Base-by-base conservation (phyloP, 1,140 invertebrate species). In the Bombyx mandarina region DNA sequence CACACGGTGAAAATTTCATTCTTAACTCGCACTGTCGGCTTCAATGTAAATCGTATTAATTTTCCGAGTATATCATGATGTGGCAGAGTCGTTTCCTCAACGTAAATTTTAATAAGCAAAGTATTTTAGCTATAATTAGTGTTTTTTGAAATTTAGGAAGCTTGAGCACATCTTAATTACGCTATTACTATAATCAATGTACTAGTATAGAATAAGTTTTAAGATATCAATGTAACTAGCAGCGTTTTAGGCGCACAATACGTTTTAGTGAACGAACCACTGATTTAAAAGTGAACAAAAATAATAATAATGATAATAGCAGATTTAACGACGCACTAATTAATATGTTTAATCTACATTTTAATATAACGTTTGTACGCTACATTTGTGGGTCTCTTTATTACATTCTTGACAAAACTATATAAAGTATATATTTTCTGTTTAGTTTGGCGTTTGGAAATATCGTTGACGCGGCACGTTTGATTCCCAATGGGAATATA, bases 381-480 rank as follows among this genome's bases (percentile, higher is more conserved):
- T 63, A 56, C 58, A 52, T 63, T 60, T 49, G 53, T 62, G 52
- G 49, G 50, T 50, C 52, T 55, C 46, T 60, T 45, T 65, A 48
- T 45, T 63, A 53, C 57, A 71, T 74, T 80, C 73, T 82, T 78
- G 79, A 80, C 77, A 74, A 76, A 80, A 78, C 67, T 73, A 63
- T 65, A 69, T 35, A 3, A 35, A 35, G 26, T 35, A 35, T 35
- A 35, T 3, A 35, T 35, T 35, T 5, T 35, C 26, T 35, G 26
- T 35, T 35, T 35, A 35, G 12, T 18, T 18, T 18, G 26, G 26
- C 26, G 26, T 35, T 35, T 35, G 26, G 26, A 3, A 35, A 35
- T 35, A 35, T 5, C 2, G 26, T 35, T 35, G 26, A 5, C 2
- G 26, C 26, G 26, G 26, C 26, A 35, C 26, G 26, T 35, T 35